Conservation (phyloP, 1,140 invertebrate genomes). For the Heliothis virescens region DNA sequence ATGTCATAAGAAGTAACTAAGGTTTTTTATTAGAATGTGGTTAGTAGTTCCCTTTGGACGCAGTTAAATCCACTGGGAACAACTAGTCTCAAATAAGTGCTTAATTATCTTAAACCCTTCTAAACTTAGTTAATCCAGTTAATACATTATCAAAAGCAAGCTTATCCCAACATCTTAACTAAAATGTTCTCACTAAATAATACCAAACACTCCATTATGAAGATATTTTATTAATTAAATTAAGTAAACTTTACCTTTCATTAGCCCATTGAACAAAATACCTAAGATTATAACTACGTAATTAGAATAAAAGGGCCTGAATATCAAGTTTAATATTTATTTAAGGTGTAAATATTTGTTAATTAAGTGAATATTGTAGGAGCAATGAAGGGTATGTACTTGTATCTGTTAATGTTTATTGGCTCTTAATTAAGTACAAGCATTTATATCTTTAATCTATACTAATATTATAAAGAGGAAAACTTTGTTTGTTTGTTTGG, state of each 20-base stretch:
- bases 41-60: too few species aligned
- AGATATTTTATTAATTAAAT: conserved; percentile 4
- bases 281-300: not conserved
- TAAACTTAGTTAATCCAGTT: not conserved
- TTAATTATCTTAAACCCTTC: not conserved
- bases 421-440: too few species aligned
- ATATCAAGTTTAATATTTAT: conserved; percentile 4
- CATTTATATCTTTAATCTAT: too few species aligned
- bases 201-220: not conserved
- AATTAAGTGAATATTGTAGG: not conserved
- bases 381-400: too few species aligned
- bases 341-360: not conserved
- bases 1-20: too few species aligned
- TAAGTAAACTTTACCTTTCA: not conserved
- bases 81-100: not conserved
- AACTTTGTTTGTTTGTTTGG: too few species aligned
- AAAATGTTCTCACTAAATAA: conserved; percentile 1
- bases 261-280: not conserved
- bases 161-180: not conserved
- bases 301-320: not conserved
- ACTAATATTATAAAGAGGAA: too few species aligned
- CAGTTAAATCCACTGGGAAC: not conserved
- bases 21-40: too few species aligned
- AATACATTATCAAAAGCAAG: not conserved
- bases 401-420: too few species aligned